Evolutionary conservation across 2,113 vertebrate species (phyloP).

Genomic region (Pseudorectes ferrugineus): DNA sequence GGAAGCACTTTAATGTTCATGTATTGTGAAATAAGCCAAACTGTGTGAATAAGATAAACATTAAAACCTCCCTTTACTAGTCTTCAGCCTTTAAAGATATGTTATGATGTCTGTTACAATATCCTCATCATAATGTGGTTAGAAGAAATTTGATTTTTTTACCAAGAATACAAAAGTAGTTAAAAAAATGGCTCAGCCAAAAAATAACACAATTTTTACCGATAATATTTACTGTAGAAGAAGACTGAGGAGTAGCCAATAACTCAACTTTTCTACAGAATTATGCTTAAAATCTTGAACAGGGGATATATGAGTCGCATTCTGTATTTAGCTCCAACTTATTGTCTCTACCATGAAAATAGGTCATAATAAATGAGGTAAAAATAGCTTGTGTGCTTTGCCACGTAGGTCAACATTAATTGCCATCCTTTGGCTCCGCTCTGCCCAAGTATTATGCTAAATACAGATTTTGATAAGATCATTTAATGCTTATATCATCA

Average conservation of each 20-base stretch:
- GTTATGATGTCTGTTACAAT: background rate
- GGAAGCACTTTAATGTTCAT: background rate
- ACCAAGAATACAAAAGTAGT: background rate
- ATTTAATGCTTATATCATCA: background rate
- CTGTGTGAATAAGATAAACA: background rate
- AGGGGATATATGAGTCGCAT: background rate
- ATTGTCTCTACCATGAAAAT: background rate
- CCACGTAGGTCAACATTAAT: background rate
- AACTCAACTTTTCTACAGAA: background rate
- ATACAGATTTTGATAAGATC: background rate
- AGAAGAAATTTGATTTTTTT: background rate
- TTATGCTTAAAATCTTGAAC: background rate
- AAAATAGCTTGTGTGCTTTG: background rate
- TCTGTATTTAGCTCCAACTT: background rate
- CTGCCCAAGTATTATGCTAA: background rate
- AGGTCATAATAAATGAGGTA: background rate
- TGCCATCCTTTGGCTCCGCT: background rate
- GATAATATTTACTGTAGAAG: background rate
- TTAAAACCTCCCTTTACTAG: background rate
- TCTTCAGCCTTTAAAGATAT: background rate
- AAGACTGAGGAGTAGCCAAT: background rate
- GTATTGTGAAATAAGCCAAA: background rate
- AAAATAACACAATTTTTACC: background rate
- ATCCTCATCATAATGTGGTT: background rate
- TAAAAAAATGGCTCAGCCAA: background rate